phyloP scores from a whole-genome alignment of 2,797 vertebrate species.

The Enteromius fasciolatus region DNA sequence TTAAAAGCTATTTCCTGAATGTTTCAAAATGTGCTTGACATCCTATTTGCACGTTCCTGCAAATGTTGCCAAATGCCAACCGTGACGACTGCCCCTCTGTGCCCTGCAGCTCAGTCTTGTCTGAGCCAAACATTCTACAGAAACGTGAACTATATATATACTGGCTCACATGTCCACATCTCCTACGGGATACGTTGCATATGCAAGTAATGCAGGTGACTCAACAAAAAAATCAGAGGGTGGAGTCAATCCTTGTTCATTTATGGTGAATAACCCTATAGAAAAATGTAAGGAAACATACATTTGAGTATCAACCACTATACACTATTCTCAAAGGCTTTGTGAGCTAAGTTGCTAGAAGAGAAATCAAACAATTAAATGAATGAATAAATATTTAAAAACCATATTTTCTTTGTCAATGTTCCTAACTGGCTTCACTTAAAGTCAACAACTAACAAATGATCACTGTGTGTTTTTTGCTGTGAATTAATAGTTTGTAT shows the following conservation, averaged over 20 bases:
- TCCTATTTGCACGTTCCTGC: slow-evolving; percentile 12
- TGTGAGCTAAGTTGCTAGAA: background rate
- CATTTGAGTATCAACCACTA: background rate
- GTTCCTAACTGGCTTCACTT: background rate
- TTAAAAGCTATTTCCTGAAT: slow-evolving; percentile 24
- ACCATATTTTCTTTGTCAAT: background rate
- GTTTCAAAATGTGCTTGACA: slow-evolving; percentile 25
- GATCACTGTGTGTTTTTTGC: background rate
- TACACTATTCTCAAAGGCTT: background rate
- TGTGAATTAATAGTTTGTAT: background rate
- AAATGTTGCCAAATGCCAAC: slow-evolving; percentile 37
- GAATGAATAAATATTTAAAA: background rate
- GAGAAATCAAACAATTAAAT: background rate
- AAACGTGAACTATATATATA: slow-evolving; percentile 33
- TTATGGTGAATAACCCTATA: background rate
- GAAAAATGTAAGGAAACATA: background rate
- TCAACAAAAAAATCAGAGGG: background rate
- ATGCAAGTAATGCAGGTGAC: background rate
- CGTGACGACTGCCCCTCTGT: background rate
- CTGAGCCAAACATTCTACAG: slow-evolving; percentile 18
- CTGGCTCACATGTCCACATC: background rate
- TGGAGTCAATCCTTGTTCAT: background rate
- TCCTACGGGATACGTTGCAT: background rate
- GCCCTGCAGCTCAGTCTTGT: slow-evolving; percentile 13
- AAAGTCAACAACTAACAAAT: background rate